Evolutionary conservation across 2,888 invertebrate species (phyloP).

Genomic region (Trichopria drosophilae): DNA sequence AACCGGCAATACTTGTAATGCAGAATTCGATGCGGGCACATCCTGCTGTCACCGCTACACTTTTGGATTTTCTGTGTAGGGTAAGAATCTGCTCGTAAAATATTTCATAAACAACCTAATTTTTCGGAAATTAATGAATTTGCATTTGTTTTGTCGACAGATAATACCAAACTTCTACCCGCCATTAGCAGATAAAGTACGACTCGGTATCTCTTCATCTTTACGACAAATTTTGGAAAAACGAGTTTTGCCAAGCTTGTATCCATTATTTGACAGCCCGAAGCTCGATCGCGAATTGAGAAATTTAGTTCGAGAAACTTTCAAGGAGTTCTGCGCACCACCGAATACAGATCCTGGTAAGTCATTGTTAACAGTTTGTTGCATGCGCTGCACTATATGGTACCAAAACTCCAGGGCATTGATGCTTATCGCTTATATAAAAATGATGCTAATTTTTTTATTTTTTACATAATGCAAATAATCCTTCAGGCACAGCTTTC

Average conservation of each 20-base stretch:
- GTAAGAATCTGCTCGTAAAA: conserved; percentile 53
- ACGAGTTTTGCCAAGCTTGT: conserved; percentile 83
- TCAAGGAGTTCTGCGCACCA: conserved; percentile 82
- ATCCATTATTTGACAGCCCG: conserved; percentile 84
- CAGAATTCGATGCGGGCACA: conserved; percentile 90
- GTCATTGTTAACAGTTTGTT: conserved; percentile 20
- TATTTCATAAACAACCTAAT: not conserved
- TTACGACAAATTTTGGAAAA: conserved; percentile 86
- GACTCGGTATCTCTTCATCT: conserved; percentile 80
- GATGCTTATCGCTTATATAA: conserved; percentile 9
- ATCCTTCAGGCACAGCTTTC: conserved; percentile 16
- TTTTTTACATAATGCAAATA: conserved; percentile 26
- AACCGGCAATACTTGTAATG: conserved; percentile 92
- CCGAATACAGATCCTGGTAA: conserved; percentile 62
- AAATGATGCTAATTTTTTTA: too few species aligned
- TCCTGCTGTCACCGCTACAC: conserved; percentile 85
- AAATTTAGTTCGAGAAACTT: conserved; percentile 84
- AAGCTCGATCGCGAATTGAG: conserved; percentile 83
- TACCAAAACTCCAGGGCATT: too few species aligned
- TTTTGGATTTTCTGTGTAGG: conserved; percentile 86
- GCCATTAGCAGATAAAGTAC: conserved; percentile 75
- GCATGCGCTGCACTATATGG: too few species aligned
- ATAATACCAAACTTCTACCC: conserved; percentile 88
- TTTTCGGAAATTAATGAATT: too few species aligned
- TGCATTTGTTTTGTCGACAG: conserved; percentile 56